A percentile compares a stretch with the other conserved stretches of the same genome.
Conservation (phyloP, 2,113 vertebrate genomes). For the Microtus montanus region DNA sequence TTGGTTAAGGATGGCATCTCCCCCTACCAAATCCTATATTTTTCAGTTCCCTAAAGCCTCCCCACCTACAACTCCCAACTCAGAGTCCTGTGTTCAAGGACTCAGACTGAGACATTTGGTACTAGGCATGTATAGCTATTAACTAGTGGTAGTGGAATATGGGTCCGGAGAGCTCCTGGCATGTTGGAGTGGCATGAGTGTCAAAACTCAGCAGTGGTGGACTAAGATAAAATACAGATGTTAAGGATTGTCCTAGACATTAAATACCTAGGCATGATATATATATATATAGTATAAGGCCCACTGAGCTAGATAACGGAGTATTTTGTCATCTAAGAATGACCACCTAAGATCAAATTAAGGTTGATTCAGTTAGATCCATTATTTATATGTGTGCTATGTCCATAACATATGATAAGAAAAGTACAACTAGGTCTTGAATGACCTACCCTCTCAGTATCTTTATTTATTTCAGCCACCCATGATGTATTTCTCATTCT, state of each 20-base stretch:
- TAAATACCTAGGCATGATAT: background rate
- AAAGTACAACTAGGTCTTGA: background rate
- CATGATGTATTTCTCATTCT: background rate
- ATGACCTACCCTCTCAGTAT: background rate
- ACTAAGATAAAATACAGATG: background rate
- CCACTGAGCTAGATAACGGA: background rate
- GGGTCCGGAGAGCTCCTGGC: background rate
- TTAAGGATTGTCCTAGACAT: background rate
- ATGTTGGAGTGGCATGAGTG: background rate
- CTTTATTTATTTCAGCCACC: slow-evolving; percentile 34
- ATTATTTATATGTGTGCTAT: slow-evolving; percentile 3
- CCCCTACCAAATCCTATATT: background rate
- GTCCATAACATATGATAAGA: background rate
- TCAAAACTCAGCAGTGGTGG: background rate
- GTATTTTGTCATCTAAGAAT: background rate
- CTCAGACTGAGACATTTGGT: background rate
- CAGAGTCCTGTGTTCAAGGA: background rate
- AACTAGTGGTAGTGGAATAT: background rate
- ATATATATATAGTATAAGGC: background rate
- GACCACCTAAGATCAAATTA: background rate
- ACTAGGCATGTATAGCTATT: background rate
- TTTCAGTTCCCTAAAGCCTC: slow-evolving; percentile 15
- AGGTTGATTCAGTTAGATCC: background rate
- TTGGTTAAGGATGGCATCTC: background rate
- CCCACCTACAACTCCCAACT: background rate